Conservation (phyloP, 2,113 vertebrate genomes). For the Lucifuga dentata region DNA sequence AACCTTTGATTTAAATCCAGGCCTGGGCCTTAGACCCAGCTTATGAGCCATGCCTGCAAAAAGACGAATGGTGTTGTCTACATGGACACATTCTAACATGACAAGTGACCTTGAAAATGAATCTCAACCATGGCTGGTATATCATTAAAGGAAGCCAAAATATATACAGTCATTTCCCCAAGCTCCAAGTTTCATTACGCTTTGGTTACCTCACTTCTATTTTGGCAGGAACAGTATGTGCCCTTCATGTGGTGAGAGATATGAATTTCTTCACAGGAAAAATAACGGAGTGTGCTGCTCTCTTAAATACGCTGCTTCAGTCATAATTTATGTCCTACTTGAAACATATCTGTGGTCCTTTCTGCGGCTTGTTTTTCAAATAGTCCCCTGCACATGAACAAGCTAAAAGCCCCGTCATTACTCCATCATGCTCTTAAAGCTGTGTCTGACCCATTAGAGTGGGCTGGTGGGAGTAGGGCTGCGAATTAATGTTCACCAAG, state of each 20-base stretch:
- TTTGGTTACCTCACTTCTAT: conserved; percentile 61
- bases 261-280: conserved; percentile 46
- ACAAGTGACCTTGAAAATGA: conserved; percentile 68
- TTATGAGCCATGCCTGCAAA: background rate
- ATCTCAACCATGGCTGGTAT: conserved; percentile 33
- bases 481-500: conserved; percentile 73
- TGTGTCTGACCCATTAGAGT: conserved; percentile 72
- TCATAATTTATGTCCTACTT: conserved; percentile 67
- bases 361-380: conserved; percentile 52
- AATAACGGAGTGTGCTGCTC: conserved; percentile 16
- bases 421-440: conserved; percentile 70
- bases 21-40: conserved; percentile 11
- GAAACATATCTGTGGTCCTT: conserved; percentile 56
- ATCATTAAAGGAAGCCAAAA: conserved; percentile 57
- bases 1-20: conserved; percentile 46
- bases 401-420: conserved; percentile 77
- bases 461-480: conserved; percentile 72
- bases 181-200: conserved; percentile 60
- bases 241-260: conserved; percentile 70
- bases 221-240: conserved; percentile 48
- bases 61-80: background rate
- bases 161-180: conserved; percentile 55
- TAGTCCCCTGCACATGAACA: conserved; percentile 57
- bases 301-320: conserved; percentile 33
- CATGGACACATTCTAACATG: conserved; percentile 29